Conservation (phyloP, 2,797 vertebrate species). For the Bradypodion pumilum region DNA sequence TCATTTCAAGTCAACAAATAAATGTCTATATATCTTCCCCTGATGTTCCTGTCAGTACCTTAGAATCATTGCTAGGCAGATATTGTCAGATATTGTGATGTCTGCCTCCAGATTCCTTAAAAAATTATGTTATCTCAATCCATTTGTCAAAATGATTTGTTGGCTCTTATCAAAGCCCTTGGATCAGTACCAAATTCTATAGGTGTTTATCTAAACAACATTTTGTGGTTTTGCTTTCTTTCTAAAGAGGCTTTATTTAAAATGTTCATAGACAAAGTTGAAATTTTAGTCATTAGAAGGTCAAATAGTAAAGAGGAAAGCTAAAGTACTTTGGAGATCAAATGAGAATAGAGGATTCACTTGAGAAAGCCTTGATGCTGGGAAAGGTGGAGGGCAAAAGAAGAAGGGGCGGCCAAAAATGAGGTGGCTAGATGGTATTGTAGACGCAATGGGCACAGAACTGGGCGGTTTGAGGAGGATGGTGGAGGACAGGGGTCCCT, state of each 20-base stretch:
- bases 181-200: not conserved
- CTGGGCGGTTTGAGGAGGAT: no score
- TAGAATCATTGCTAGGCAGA: constrained; percentile 2
- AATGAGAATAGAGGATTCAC: no score
- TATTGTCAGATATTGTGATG: not conserved
- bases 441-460: no score
- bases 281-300: no score
- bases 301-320: no score
- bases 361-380: no score
- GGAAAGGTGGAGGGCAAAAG: no score
- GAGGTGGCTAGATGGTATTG: no score
- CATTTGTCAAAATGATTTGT: not conserved
- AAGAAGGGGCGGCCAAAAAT: no score
- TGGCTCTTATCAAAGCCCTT: not conserved
- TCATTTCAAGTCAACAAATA: constrained; percentile 20
- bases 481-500: no score
- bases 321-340: no score
- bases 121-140: not conserved
- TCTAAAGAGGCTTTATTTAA: accelerated
- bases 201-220: not conserved
- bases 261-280: no score
- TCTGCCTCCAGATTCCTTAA: not conserved
- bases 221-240: not conserved
- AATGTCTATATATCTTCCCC: not conserved
- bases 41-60: constrained; percentile 6